Evolutionary conservation across 2,797 vertebrate genomes (phyloP).

Genomic region (Falco biarmicus): DNA sequence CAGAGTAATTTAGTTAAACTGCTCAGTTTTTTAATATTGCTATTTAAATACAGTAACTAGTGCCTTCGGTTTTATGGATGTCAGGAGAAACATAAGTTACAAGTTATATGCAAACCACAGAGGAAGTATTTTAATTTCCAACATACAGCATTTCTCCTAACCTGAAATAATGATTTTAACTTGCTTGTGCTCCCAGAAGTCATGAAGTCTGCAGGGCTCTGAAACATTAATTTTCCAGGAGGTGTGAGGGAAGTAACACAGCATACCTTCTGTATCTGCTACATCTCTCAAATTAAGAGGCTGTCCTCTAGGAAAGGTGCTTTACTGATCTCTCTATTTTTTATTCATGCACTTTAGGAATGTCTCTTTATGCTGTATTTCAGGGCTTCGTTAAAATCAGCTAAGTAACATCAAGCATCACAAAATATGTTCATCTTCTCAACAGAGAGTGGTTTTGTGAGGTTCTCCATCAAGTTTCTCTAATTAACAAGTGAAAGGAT

Average conservation of each 20-base stretch:
- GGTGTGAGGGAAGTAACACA: conserved; percentile 49
- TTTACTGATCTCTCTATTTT: background rate
- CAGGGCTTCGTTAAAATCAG: background rate
- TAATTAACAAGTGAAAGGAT: background rate
- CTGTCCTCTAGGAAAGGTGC: background rate
- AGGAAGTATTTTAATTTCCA: conserved; percentile 60
- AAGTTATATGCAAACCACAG: conserved; percentile 27
- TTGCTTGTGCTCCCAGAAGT: conserved; percentile 29
- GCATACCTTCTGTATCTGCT: background rate
- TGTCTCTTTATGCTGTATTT: background rate
- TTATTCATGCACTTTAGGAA: background rate
- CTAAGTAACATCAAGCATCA: background rate
- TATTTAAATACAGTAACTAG: background rate
- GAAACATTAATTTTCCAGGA: conserved; percentile 14
- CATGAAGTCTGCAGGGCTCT: background rate
- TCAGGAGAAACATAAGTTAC: conserved; percentile 26
- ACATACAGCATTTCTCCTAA: background rate
- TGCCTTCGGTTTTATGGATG: background rate
- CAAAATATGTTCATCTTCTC: background rate
- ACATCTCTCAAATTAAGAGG: background rate
- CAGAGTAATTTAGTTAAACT: background rate
- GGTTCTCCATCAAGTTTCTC: background rate
- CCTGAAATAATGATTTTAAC: conserved; percentile 12
- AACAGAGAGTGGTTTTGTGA: background rate
- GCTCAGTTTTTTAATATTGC: background rate